Percentiles rank a stretch among this genome's conserved stretches.
phyloP scores from a whole-genome alignment of 2,888 invertebrate species.

The Lasioglossum zephyrum region DNA sequence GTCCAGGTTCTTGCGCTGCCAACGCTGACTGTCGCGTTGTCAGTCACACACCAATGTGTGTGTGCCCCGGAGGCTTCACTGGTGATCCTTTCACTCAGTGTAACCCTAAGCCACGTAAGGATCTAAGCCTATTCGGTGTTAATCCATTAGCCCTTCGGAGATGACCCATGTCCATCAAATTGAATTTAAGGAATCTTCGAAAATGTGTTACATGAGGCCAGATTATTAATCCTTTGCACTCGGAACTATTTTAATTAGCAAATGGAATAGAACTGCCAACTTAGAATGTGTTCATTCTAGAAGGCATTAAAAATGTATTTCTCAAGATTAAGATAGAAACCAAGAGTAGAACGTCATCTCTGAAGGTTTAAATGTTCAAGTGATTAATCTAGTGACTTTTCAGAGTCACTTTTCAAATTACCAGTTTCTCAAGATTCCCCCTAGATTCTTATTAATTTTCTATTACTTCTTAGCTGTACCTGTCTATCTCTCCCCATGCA shows the following conservation, averaged over 20 bases:
- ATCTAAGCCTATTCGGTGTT: background rate
- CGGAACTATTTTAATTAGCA: too few relatives aligned
- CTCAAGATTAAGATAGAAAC: too few relatives aligned
- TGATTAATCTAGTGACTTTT: background rate
- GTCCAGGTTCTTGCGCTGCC: conserved; percentile 89
- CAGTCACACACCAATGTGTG: conserved; percentile 85
- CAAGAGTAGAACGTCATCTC: too few relatives aligned
- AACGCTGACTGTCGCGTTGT: conserved; percentile 85
- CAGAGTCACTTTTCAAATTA: background rate
- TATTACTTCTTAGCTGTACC: conserved; percentile 30
- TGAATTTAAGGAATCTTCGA: background rate
- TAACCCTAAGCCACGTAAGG: conserved; percentile 74
- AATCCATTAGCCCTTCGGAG: background rate
- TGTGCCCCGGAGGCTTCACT: conserved; percentile 80
- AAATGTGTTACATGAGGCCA: background rate
- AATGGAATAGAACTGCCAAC: too few relatives aligned
- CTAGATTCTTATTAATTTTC: background rate
- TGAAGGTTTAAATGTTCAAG: too few relatives aligned
- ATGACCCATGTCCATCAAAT: background rate
- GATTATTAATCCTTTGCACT: too few relatives aligned
- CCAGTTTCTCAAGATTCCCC: background rate
- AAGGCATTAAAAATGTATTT: too few relatives aligned
- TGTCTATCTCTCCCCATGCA: conserved; percentile 85
- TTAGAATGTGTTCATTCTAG: too few relatives aligned
- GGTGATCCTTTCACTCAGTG: conserved; percentile 82